phyloP scores from a whole-genome alignment of 2,113 vertebrate genomes.

The Seriola rivoliana region DNA sequence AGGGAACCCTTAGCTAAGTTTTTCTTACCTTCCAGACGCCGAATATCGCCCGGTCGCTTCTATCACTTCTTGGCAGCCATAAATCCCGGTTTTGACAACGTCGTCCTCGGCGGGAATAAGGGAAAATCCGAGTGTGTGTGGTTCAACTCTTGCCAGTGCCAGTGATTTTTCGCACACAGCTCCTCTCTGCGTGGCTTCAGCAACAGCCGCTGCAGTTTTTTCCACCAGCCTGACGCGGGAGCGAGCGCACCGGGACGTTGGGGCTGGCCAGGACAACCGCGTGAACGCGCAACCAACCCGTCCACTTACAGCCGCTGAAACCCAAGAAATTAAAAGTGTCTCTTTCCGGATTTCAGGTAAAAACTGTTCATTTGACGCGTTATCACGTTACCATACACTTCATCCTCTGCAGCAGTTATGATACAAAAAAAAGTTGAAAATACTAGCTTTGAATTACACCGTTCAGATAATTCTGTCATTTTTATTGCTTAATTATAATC shows the following conservation, averaged over 20 bases:
- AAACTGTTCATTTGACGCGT: no score
- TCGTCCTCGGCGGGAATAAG: conserved; percentile 38
- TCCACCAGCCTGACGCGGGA: conserved; percentile 69
- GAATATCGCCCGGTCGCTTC: conserved; percentile 25
- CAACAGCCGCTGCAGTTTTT: conserved; percentile 78
- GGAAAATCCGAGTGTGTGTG: conserved; percentile 46
- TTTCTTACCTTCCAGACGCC: conserved; percentile 67
- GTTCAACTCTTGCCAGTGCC: conserved; percentile 51
- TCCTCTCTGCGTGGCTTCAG: conserved; percentile 70
- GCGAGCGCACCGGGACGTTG: conserved; percentile 68
- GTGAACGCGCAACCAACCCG: conserved; percentile 64
- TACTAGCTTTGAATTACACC: neutral
- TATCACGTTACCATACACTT: no score
- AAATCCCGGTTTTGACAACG: conserved; percentile 39
- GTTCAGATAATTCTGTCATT: neutral
- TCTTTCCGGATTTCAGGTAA: no score
- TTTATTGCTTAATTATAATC: neutral
- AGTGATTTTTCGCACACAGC: conserved; percentile 52
- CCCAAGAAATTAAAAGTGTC: no score
- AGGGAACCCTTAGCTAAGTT: conserved; percentile 66
- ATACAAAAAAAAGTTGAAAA: neutral
- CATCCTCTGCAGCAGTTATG: neutral
- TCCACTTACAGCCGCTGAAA: neutral
- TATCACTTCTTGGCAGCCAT: conserved; percentile 30
- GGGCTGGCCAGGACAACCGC: conserved; percentile 61